A percentile compares a stretch with the other conserved stretches of the same genome.
Evolutionary conservation across 2,113 vertebrate genomes (phyloP).

Genomic region (Grammomys surdaster): DNA sequence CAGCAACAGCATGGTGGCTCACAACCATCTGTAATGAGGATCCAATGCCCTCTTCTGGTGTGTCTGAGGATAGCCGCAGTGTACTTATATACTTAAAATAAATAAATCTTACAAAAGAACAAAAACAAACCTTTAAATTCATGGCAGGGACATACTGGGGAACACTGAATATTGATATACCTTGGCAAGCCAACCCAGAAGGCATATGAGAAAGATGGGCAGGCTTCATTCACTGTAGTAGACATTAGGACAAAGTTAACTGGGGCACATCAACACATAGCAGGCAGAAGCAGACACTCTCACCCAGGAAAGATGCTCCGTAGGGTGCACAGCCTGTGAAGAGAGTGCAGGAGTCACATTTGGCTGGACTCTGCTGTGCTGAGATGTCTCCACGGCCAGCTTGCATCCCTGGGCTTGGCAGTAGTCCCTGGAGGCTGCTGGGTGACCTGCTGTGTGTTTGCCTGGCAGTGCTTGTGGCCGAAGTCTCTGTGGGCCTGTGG

Average conservation of each 20-base stretch:
- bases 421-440: neutral
- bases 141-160: neutral
- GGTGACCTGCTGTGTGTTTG: neutral
- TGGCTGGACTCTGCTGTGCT: neutral
- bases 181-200: conserved; percentile 22
- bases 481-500: neutral
- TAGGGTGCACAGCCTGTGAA: neutral
- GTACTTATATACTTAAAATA: no score
- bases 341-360: neutral
- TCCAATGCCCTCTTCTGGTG: no score
- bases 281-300: neutral
- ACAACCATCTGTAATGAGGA: no score
- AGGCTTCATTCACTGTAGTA: neutral
- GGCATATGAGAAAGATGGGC: neutral
- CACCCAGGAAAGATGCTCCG: neutral
- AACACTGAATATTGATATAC: neutral
- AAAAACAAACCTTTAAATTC: neutral
- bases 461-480: neutral
- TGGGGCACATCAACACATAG: neutral
- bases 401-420: neutral
- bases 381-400: no score
- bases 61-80: no score
- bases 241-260: neutral
- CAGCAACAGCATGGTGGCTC: no score
- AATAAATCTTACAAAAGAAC: no score